phyloP scores from a whole-genome alignment of 2,113 vertebrate genomes.

The Blennius ocellaris region DNA sequence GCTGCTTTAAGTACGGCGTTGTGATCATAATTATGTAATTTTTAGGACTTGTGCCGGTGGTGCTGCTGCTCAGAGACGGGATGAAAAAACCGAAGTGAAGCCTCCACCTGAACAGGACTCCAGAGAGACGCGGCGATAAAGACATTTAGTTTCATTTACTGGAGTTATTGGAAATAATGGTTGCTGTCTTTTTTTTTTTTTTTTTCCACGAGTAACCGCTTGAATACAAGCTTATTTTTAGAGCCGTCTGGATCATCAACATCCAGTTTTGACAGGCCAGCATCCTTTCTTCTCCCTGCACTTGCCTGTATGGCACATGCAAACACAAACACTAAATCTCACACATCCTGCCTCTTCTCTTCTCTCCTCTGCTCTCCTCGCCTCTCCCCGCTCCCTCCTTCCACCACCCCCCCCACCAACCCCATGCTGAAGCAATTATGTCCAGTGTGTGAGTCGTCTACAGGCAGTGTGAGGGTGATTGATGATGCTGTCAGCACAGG shows the following conservation, averaged over 20 bases:
- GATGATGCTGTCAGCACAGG: constrained; percentile 82
- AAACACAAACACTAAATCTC: constrained; percentile 62
- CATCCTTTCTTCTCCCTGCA: constrained; percentile 39
- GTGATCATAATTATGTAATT: background rate
- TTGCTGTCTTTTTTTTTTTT: constrained; percentile 22
- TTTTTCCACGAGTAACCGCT: constrained; percentile 27
- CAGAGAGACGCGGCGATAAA: background rate
- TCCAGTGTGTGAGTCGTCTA: constrained; percentile 75
- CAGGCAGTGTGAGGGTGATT: constrained; percentile 83
- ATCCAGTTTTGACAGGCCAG: constrained; percentile 10
- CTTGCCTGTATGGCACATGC: constrained; percentile 48
- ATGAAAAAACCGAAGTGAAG: background rate
- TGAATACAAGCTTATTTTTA: constrained; percentile 42
- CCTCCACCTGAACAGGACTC: constrained; percentile 1
- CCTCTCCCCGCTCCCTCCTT: background rate
- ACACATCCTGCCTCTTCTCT: constrained; percentile 26
- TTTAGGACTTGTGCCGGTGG: background rate
- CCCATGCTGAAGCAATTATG: constrained; percentile 77
- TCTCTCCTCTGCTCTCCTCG: background rate
- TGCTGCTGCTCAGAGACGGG: background rate
- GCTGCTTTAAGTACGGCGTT: background rate
- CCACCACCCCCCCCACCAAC: constrained; percentile 9
- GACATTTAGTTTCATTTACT: constrained; percentile 29
- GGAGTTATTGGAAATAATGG: constrained; percentile 26
- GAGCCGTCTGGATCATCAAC: constrained; percentile 44